A percentile compares a stretch with the other conserved stretches of the same genome.
Evolutionary conservation across 2,888 invertebrate species (phyloP).

Genomic region (Rugalucina vietnamica): DNA sequence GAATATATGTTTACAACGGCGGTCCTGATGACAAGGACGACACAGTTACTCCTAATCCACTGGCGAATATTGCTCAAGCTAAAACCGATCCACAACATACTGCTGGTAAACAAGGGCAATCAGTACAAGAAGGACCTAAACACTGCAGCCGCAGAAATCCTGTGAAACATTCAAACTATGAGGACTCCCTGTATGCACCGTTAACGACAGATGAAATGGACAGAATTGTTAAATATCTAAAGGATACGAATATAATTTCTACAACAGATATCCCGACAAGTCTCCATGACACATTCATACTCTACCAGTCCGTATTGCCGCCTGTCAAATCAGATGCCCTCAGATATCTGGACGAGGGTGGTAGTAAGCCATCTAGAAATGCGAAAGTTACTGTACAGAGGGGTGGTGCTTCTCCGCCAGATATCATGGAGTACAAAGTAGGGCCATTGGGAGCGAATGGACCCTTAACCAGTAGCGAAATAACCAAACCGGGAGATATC

Average conservation of each 20-base stretch:
- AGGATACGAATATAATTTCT: slow-evolving; percentile 38
- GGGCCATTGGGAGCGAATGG: slow-evolving; percentile 57
- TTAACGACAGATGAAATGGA: slow-evolving; percentile 61
- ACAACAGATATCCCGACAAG: slow-evolving; percentile 36
- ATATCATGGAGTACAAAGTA: slow-evolving; percentile 70
- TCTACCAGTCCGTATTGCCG: slow-evolving; percentile 59
- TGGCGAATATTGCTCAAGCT: background rate
- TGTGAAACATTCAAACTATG: slow-evolving; percentile 38
- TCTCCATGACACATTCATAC: slow-evolving; percentile 60
- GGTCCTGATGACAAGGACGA: slow-evolving; percentile 7
- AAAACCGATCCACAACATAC: too few relatives aligned
- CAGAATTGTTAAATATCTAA: slow-evolving; percentile 38
- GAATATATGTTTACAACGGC: slow-evolving; percentile 51
- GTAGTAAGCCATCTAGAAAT: slow-evolving; percentile 62
- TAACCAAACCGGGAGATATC: slow-evolving; percentile 55
- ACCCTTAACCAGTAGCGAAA: slow-evolving; percentile 26
- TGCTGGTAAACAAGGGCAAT: background rate
- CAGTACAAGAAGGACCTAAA: background rate
- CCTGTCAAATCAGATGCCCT: slow-evolving; percentile 62
- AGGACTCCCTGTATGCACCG: slow-evolving; percentile 59
- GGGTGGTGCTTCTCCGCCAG: slow-evolving; percentile 51
- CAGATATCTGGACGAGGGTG: slow-evolving; percentile 55
- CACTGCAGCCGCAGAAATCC: slow-evolving; percentile 43
- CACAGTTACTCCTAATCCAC: background rate
- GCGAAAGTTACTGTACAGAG: slow-evolving; percentile 62